Evolutionary conservation across 2,797 vertebrate species (phyloP), one percentile per base, ranked within the genome.

Genomic region (Xyrichtys novacula): DNA sequence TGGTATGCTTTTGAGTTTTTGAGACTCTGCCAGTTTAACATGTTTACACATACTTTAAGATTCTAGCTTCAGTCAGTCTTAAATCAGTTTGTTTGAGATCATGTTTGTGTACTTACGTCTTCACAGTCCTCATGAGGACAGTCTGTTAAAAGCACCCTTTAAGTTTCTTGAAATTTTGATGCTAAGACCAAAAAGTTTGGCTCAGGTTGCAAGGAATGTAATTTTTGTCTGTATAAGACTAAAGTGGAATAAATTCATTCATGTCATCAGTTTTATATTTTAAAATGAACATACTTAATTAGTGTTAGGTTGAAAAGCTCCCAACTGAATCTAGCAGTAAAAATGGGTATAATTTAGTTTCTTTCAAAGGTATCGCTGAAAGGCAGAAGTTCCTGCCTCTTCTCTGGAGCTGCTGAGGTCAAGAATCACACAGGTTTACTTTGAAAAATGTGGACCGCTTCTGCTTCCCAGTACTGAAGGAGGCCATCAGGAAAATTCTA

Each of bases 391-490:
- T 47, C 38, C 43, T 52, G 43, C 50, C 43, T 16, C 42, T 19
- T 23, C 31, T 61, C 29, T 52, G 47, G 38, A 61, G 32, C 6
- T 10, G 0, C 20, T 17, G 50, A 46, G 75, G 63, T 78, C 65
- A 74, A 57, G 23, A 69, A 72, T 44, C 64, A 56, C 47, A 56
- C 55, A 46, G 58, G 62, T 50, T 53, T 19, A n/a, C 42, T 71
- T 29, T 61, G 25, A 61, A 79, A 70, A 74, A 36, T 20, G 11
- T 12, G 53, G 3, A 55, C 31, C 5, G 46, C 4, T 34, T 66
- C 62, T 11, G n/a, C n/a, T n/a, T 43, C 29, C 39, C 14, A 36
- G 46, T 67, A 59, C 38, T 43, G 0, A 9, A 62, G 43, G 31
- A 44, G 34, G 28, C 65, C 46, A 62, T 65, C 65, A 49, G 71